Conservation (phyloP, 2,888 invertebrate species). For the Microchrysa polita region DNA sequence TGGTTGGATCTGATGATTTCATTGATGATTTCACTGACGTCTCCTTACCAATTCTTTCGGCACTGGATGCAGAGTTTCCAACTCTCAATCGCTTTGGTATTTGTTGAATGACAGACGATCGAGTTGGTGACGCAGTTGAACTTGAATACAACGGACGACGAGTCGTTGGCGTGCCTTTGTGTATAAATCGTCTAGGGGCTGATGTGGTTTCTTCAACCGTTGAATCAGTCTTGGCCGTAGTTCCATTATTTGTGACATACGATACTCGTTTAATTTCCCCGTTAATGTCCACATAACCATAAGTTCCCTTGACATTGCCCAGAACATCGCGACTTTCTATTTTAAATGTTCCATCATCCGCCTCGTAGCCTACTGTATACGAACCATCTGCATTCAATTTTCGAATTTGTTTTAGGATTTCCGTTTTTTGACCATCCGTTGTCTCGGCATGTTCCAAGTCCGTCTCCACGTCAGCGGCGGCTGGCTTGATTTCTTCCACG, state of each 20-base stretch:
- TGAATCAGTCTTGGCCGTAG: constrained; percentile 62
- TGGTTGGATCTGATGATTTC: constrained; percentile 51
- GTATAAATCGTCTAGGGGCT: constrained; percentile 60
- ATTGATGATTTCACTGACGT: neutral
- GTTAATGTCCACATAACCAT: constrained; percentile 80
- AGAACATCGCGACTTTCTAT: constrained; percentile 82
- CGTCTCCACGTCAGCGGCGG: constrained; percentile 60
- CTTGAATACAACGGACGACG: constrained; percentile 65
- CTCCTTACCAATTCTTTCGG: constrained; percentile 28
- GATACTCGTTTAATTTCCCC: constrained; percentile 84
- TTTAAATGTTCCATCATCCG: constrained; percentile 86
- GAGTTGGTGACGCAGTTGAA: constrained; percentile 67
- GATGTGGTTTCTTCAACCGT: constrained; percentile 57
- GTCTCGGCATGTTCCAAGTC: constrained; percentile 67
- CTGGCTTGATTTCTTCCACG: constrained; percentile 53
- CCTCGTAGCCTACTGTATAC: constrained; percentile 86
- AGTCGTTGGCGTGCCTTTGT: constrained; percentile 66
- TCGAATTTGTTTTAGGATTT: constrained; percentile 83
- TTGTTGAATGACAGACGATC: constrained; percentile 72
- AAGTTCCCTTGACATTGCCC: constrained; percentile 84
- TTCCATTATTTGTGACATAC: constrained; percentile 70
- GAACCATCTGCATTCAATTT: constrained; percentile 84
- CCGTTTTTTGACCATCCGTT: constrained; percentile 74
- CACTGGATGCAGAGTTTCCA: constrained; percentile 50
- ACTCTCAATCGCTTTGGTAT: constrained; percentile 69